Percentiles rank a stretch among this genome's conserved stretches.
Conservation (phyloP, 1,140 invertebrate genomes). For the Lordiphosa collinella region DNA sequence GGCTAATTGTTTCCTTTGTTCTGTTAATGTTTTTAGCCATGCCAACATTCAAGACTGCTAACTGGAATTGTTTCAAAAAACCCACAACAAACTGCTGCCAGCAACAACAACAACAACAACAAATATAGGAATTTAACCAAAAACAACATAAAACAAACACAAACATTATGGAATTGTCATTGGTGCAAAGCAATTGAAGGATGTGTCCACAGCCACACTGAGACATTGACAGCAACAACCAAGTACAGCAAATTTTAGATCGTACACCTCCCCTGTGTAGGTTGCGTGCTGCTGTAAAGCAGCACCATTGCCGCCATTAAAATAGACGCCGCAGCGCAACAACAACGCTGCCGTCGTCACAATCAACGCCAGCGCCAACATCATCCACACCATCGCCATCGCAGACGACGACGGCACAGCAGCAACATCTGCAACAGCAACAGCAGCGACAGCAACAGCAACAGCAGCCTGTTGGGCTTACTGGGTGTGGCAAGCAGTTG, state of each 20-base stretch:
- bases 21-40: conserved; percentile 47
- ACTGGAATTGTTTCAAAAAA: conserved; percentile 55
- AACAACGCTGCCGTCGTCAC: conserved; percentile 75
- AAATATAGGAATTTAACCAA: conserved; percentile 38
- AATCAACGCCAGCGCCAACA: conserved; percentile 73
- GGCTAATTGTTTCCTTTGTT: conserved; percentile 27
- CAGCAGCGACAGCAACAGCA: conserved; percentile 2
- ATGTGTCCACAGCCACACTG: conserved; percentile 20
- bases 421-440: conserved; percentile 19
- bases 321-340: conserved; percentile 75
- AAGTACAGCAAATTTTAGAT: conserved; percentile 8
- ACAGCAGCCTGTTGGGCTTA: conserved; percentile 6
- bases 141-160: conserved; percentile 8
- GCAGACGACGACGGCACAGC: conserved; percentile 67
- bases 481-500: conserved; percentile 29
- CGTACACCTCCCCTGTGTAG: conserved; percentile 24
- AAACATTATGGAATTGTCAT: conserved; percentile 66
- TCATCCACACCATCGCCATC: conserved; percentile 70
- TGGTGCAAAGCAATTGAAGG: conserved; percentile 31
- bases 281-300: conserved; percentile 71
- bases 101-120: conserved; percentile 28
- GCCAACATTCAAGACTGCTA: conserved; percentile 65
- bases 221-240: conserved; percentile 3
- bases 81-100: conserved; percentile 44
- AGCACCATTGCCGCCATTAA: conserved; percentile 76